Evolutionary conservation across 1,140 invertebrate genomes (phyloP).

Genomic region (Drosophila equinoxialis): DNA sequence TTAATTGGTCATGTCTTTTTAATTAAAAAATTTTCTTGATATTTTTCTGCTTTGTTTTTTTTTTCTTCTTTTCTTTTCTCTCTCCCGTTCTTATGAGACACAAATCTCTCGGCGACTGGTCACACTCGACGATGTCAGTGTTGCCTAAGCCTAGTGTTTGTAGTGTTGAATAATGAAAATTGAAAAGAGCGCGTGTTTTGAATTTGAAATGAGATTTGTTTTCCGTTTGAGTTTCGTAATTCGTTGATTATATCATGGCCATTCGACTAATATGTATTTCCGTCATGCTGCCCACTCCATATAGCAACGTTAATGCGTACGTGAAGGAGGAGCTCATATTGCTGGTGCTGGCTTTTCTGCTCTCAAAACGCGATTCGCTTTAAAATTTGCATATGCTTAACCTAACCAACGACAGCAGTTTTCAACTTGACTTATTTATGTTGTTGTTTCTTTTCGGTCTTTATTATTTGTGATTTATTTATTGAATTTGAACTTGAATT

Average conservation of each 20-base stretch:
- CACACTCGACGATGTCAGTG: neutral
- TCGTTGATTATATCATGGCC: slow-evolving; percentile 71
- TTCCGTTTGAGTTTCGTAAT: slow-evolving; percentile 56
- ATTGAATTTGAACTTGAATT: slow-evolving; percentile 75
- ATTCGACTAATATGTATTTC: slow-evolving; percentile 72
- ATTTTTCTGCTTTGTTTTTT: slow-evolving; percentile 22
- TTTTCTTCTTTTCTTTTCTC: neutral
- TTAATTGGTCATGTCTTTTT: slow-evolving; percentile 13
- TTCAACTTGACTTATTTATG: slow-evolving; percentile 59
- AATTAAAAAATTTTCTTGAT: neutral
- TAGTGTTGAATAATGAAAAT: slow-evolving; percentile 9
- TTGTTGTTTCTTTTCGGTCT: slow-evolving; percentile 54
- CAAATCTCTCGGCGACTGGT: neutral
- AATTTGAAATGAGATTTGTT: slow-evolving; percentile 49
- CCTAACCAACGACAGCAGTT: slow-evolving; percentile 6
- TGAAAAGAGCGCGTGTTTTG: slow-evolving; percentile 50
- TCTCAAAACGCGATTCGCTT: slow-evolving; percentile 3
- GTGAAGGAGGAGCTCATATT: slow-evolving; percentile 48
- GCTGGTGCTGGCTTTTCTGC: slow-evolving; percentile 33
- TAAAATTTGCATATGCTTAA: slow-evolving; percentile 46
- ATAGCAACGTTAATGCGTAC: slow-evolving; percentile 35
- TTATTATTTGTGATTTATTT: slow-evolving; percentile 42
- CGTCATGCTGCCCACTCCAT: slow-evolving; percentile 66
- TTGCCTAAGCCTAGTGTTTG: neutral
- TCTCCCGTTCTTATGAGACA: neutral